phyloP scores from a whole-genome alignment of 2,113 vertebrate genomes.

The zebrafish (Danio rerio) region DNA sequence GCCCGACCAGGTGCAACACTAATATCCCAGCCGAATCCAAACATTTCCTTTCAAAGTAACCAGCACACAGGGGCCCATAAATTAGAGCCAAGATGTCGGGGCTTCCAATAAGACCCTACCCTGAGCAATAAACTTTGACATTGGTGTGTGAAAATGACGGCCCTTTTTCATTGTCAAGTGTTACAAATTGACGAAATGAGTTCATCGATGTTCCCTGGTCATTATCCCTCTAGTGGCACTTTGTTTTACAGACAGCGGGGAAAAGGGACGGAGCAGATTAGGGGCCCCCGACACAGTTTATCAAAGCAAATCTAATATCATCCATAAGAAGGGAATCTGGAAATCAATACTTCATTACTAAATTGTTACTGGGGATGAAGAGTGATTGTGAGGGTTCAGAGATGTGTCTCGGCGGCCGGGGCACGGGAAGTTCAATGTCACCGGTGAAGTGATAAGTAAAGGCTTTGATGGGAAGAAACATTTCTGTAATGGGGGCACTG shows the following conservation, averaged over 20 bases:
- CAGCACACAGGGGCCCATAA: slow-evolving; percentile 94
- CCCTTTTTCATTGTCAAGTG: slow-evolving; percentile 91
- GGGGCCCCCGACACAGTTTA: slow-evolving; percentile 90
- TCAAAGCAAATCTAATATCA: slow-evolving; percentile 98
- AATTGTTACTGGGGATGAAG: slow-evolving; percentile 98
- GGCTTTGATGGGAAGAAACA: slow-evolving; percentile 81
- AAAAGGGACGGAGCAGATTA: slow-evolving; percentile 88
- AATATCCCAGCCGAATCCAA: slow-evolving; percentile 96
- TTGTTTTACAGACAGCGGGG: slow-evolving; percentile 90
- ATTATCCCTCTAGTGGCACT: slow-evolving; percentile 96
- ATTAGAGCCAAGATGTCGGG: slow-evolving; percentile 89
- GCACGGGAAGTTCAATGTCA: slow-evolving; percentile 90
- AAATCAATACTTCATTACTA: slow-evolving; percentile 99
- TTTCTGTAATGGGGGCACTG: slow-evolving; percentile 73
- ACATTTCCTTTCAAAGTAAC: slow-evolving; percentile 99
- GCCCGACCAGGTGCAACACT: slow-evolving; percentile 95
- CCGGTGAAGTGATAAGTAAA: slow-evolving; percentile 77
- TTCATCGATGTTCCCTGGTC: slow-evolving; percentile 91
- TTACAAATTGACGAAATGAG: slow-evolving; percentile 96
- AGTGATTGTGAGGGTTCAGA: slow-evolving; percentile 89
- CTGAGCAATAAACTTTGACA: slow-evolving; percentile 89
- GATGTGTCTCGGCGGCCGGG: slow-evolving; percentile 86
- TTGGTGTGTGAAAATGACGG: slow-evolving; percentile 86
- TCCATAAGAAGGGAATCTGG: slow-evolving; percentile 96
- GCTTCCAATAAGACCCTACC: slow-evolving; percentile 85